Evolutionary conservation across 2,113 vertebrate genomes (phyloP).

Genomic region (Halichoerus grypus): DNA sequence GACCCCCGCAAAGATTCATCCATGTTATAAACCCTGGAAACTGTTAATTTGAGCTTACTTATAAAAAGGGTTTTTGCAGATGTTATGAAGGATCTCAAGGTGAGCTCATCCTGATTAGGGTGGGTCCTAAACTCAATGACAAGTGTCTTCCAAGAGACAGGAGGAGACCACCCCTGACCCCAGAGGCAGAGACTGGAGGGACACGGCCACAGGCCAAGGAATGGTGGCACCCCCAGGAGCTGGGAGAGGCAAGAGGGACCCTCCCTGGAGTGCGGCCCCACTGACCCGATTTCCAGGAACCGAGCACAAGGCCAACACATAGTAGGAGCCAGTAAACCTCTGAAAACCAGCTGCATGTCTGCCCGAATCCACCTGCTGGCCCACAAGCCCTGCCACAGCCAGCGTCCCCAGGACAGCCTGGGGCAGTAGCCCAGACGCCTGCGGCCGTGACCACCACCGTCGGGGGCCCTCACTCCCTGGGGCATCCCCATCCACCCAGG

Average conservation of each 20-base stretch:
- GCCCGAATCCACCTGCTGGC: not conserved
- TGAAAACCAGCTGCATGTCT: not conserved
- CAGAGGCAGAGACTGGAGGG: not conserved
- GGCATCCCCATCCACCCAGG: not conserved
- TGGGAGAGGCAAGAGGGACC: not conserved
- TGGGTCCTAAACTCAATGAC: not conserved
- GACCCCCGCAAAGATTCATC: not conserved
- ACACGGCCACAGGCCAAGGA: not conserved
- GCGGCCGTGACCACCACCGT: rapidly evolving
- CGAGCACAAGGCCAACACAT: not conserved
- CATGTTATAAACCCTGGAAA: not conserved
- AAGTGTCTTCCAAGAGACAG: not conserved
- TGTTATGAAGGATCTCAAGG: not conserved
- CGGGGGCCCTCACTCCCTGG: not conserved
- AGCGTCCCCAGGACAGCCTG: not conserved
- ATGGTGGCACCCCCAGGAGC: not conserved
- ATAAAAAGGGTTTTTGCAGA: too few relatives aligned
- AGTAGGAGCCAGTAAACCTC: too few relatives aligned
- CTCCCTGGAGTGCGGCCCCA: not conserved
- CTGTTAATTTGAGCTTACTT: not conserved
- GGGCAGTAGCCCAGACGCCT: not conserved
- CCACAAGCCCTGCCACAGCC: too few relatives aligned
- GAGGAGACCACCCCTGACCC: not conserved
- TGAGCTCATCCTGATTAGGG: not conserved
- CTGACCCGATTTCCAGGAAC: not conserved